Evolutionary conservation across 2,113 vertebrate species (phyloP), one percentile per base, ranked within the genome.

Genomic region (Paratilapia polleni): DNA sequence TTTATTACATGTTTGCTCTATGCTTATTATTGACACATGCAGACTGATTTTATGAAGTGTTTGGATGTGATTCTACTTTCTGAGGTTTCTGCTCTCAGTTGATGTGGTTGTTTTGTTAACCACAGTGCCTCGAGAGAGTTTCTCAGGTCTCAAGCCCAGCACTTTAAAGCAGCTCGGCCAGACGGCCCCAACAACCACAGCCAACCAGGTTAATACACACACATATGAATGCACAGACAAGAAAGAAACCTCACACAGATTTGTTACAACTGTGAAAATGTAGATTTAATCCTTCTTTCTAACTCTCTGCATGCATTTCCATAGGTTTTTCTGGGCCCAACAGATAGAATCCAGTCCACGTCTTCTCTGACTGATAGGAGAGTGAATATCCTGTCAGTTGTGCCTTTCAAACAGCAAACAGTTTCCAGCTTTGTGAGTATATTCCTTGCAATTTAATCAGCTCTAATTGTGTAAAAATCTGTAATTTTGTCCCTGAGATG

Each of bases 81-180:
- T 64, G 78, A 85, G 54, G 74, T 87, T 83, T 89, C 87, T 83
- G 36, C 9, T 62, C 54, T 80, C 1, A 28, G 1, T 26, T 84
- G 28, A 85, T 87, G 47, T 81, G 61, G 34, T 77, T 52, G 1
- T 80, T 86, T 97, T 96, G 96, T 77, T 96, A 94, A 87, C 88
- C 64, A 15, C 94, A 94, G 94, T 22, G 41, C 83, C 93, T 19
- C 87, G 77, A 79, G 93, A 97, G 85, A 95, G 89, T 90, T 94
- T 97, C 38, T 94, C 96, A 56, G 96, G 97, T 84, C 96, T 99
- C 86, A 99, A 99, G 92, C 97, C 98, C 77, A 98, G 95, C 88
- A 96, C 95, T 60, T 91, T 96, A 56, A 96, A 96, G 86, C 95
- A 96, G 80, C 94, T 96, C 0, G 95, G 95, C 4, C 95, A 94